phyloP scores from a whole-genome alignment of 1,140 invertebrate genomes.

The Trinorchestia longiramus region DNA sequence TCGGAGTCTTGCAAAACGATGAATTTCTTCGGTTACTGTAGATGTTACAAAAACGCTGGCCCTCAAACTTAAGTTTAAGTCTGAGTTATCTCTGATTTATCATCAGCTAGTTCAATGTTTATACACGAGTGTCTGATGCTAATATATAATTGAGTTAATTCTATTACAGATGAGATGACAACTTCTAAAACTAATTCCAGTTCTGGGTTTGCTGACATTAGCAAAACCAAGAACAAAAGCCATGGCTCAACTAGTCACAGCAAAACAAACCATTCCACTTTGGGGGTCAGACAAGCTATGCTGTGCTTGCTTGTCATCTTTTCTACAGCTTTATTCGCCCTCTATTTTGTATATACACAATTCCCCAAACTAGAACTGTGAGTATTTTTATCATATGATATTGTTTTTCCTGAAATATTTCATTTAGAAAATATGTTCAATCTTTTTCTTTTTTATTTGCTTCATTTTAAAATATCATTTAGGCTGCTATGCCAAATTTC shows the following conservation, averaged over 20 bases:
- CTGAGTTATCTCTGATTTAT: too few relatives aligned
- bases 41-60: too few relatives aligned
- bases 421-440: too few relatives aligned
- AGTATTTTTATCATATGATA: too few relatives aligned
- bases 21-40: too few relatives aligned
- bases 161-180: conserved; percentile 46
- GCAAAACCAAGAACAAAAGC: background rate
- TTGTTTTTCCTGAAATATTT: too few relatives aligned
- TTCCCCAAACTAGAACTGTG: conserved; percentile 24
- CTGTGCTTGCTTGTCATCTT: conserved; percentile 14
- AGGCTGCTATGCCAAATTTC: background rate
- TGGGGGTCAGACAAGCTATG: conserved; percentile 17
- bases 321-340: background rate
- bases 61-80: too few relatives aligned
- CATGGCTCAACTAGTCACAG: background rate
- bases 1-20: too few relatives aligned
- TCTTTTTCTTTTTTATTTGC: too few relatives aligned
- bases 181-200: conserved; percentile 12
- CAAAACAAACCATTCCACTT: background rate
- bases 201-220: conserved; percentile 23
- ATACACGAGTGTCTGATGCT: too few relatives aligned
- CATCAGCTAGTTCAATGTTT: too few relatives aligned
- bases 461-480: background rate
- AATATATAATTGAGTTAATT: background rate
- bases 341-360: conserved; percentile 35